Evolutionary conservation across 2,888 invertebrate genomes (phyloP).

Genomic region (Tromatobia lineatoria): DNA sequence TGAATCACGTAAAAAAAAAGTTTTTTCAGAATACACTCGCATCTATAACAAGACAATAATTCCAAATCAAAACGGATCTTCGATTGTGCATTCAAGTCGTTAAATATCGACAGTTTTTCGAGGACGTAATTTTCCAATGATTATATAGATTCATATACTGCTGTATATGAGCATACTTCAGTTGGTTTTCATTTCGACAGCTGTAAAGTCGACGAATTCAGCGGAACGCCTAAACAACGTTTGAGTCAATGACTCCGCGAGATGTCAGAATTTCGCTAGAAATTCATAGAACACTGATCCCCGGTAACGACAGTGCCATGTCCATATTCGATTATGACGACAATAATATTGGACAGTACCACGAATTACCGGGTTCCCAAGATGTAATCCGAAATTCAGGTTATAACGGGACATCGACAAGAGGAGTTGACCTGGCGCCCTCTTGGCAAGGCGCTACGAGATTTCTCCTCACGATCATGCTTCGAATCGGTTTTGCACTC

Average conservation of each 20-base stretch:
- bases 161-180: conserved; percentile 22
- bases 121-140: background rate
- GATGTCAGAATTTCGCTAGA: background rate
- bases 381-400: conserved; percentile 12
- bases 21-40: no score
- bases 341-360: conserved; percentile 50
- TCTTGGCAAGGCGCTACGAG: conserved; percentile 64
- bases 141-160: background rate
- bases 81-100: background rate
- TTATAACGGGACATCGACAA: background rate
- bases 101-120: background rate
- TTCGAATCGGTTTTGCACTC: conserved; percentile 81
- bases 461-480: conserved; percentile 75
- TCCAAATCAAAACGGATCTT: background rate
- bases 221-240: background rate
- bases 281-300: background rate
- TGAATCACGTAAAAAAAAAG: no score
- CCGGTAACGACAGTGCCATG: conserved; percentile 16
- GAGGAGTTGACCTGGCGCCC: background rate
- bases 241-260: background rate
- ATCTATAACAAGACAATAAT: background rate
- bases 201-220: background rate
- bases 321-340: conserved; percentile 48
- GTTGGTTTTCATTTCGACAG: background rate
- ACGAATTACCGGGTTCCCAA: conserved; percentile 48